Percentiles rank a stretch among this genome's conserved stretches.
Evolutionary conservation across 2,797 vertebrate genomes (phyloP).

Genomic region (Erpetoichthys calabaricus): DNA sequence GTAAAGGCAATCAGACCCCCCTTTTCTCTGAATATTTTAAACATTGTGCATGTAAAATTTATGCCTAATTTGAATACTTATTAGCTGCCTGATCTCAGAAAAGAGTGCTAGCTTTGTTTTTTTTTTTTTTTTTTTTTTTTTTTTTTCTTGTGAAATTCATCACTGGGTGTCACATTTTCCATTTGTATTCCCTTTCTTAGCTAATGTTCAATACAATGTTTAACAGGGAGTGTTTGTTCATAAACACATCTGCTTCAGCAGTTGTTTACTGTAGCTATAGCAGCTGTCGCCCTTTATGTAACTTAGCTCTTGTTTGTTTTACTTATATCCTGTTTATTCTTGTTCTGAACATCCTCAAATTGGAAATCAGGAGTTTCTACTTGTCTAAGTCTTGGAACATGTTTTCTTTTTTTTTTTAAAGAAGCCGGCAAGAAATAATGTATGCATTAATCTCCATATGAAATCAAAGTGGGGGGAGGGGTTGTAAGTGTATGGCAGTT

Average conservation of each 20-base stretch:
- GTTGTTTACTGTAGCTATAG: conserved; percentile 56
- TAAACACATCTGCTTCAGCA: conserved; percentile 58
- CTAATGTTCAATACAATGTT: conserved; percentile 39
- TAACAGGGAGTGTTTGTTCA: conserved; percentile 61
- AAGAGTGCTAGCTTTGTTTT: conserved; percentile 78
- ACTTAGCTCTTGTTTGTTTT: conserved; percentile 20
- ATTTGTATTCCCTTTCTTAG: conserved; percentile 47
- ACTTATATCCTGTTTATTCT: conserved; percentile 48
- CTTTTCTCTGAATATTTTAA: conserved; percentile 98
- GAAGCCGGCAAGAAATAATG: background rate
- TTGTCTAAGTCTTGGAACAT: background rate
- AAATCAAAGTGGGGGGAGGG: too few species aligned
- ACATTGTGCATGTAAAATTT: conserved; percentile 97
- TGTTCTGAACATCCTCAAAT: conserved; percentile 41
- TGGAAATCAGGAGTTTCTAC: conserved; percentile 5
- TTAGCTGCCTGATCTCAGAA: conserved; percentile 86
- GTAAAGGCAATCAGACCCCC: conserved; percentile 81
- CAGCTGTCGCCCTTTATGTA: conserved; percentile 45
- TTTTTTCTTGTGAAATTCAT: conserved; percentile 71
- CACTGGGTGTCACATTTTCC: conserved; percentile 55
- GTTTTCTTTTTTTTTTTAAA: conserved; percentile 5
- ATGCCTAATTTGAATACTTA: conserved; percentile 99
- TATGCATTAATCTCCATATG: too few species aligned
- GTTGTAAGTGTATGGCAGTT: too few species aligned
- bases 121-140: conserved; percentile 53